A percentile compares a stretch with the other conserved stretches of the same genome.
phyloP scores from a whole-genome alignment of 2,113 vertebrate genomes.

The Recurvirostra avosetta region DNA sequence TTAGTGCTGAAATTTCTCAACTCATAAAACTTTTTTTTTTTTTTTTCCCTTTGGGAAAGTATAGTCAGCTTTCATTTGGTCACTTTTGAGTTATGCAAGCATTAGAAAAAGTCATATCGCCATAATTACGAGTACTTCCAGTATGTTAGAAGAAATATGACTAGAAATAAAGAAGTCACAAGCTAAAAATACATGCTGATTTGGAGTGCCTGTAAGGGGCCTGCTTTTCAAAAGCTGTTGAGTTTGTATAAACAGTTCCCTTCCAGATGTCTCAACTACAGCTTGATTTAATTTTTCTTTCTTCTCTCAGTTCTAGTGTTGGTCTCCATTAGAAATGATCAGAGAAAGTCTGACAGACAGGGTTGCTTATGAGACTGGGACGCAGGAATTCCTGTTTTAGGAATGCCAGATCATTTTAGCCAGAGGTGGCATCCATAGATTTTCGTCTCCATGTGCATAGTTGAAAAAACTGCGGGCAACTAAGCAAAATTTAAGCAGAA shows the following conservation, averaged over 20 bases:
- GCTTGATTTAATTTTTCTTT: background rate
- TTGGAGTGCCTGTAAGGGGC: background rate
- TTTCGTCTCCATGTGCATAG: background rate
- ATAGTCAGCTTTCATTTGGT: background rate
- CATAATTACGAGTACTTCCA: background rate
- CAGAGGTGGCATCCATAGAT: background rate
- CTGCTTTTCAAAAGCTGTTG: slow-evolving; percentile 15
- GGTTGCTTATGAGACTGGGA: background rate
- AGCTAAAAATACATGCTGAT: slow-evolving; percentile 13
- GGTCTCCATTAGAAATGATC: background rate
- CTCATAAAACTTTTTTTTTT: background rate
- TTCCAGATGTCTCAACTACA: background rate
- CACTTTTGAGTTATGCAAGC: background rate
- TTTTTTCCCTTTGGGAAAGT: background rate
- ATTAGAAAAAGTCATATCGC: background rate
- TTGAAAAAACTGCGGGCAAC: background rate
- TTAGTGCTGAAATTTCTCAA: background rate
- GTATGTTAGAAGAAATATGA: background rate
- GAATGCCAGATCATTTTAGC: background rate
- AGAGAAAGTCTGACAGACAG: background rate
- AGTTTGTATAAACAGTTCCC: background rate
- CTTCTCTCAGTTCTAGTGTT: background rate
- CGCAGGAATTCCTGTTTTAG: background rate
- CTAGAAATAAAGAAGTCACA: background rate
- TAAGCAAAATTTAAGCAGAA: background rate